These are phyloP conservation scores for Lissonota sp. DNA, from an alignment of 2,888 invertebrate species.

Conservation along the genomic window DNA sequence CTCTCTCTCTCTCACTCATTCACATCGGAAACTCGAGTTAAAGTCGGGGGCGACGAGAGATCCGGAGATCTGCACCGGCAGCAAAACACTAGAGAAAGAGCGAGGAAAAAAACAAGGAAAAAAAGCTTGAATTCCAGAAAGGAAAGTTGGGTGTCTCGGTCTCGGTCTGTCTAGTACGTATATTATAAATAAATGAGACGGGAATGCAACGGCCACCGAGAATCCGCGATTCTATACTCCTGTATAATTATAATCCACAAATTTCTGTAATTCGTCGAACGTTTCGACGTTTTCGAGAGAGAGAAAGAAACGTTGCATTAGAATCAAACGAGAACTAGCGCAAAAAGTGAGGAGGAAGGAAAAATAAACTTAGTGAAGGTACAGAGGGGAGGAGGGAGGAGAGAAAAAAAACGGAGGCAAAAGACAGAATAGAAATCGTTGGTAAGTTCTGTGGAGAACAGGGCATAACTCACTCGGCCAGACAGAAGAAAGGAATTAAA, in stretches of 20 bases:
- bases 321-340: conserved; percentile 27
- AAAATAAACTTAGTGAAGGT: conserved; percentile 52
- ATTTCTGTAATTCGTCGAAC: conserved; percentile 51
- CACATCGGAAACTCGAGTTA: conserved; percentile 53
- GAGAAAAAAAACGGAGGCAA: conserved; percentile 50
- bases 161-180: conserved; percentile 53
- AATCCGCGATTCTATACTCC: not conserved
- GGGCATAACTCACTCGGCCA: conserved; percentile 74
- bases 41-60: conserved; percentile 47
- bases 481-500: conserved; percentile 78
- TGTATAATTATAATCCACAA: conserved; percentile 49
- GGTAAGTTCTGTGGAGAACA: conserved; percentile 67
- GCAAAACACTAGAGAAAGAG: conserved; percentile 9
- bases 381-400: conserved; percentile 32
- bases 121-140: conserved; percentile 57
- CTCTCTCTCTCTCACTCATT: conserved; percentile 16
- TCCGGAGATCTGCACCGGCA: conserved; percentile 28
- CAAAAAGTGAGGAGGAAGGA: conserved; percentile 43
- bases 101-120: conserved; percentile 6
- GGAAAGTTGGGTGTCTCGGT: conserved; percentile 56
- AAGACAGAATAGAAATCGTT: conserved; percentile 70
- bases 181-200: conserved; percentile 48
- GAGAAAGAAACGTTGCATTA: conserved; percentile 13
- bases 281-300: not conserved
- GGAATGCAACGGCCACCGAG: conserved; percentile 22